phyloP scores from a whole-genome alignment of 2,797 vertebrate species.

The Crenichthys baileyi region DNA sequence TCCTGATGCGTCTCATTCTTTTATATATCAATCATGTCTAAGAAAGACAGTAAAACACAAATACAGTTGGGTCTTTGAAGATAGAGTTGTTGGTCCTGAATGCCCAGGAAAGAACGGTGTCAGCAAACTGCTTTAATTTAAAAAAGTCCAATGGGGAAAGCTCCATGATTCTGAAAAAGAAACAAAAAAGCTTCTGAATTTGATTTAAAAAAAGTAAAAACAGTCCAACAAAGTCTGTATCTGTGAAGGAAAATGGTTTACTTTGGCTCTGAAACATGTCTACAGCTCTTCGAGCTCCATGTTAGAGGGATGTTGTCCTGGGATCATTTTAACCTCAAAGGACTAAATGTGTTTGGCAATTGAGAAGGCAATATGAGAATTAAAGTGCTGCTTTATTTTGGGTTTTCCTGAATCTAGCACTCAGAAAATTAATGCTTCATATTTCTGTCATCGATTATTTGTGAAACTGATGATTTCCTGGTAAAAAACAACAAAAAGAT shows the following conservation, averaged over 20 bases:
- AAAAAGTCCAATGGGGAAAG: constrained; percentile 15
- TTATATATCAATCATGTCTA: constrained; percentile 71
- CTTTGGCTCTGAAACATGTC: neutral
- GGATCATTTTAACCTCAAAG: neutral
- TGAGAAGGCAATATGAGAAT: neutral
- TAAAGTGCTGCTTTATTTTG: neutral
- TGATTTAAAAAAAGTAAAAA: neutral
- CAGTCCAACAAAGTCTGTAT: neutral
- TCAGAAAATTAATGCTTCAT: too few relatives aligned
- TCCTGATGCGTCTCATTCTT: constrained; percentile 75
- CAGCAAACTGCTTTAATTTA: constrained; percentile 10
- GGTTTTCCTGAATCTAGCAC: neutral
- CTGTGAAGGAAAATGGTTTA: neutral
- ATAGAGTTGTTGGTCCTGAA: constrained; percentile 1
- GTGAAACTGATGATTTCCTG: neutral
- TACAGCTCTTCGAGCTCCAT: neutral
- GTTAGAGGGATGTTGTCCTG: neutral
- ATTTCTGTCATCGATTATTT: neutral
- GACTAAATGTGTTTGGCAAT: neutral
- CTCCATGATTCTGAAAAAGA: neutral
- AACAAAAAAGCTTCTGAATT: neutral
- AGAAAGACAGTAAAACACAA: constrained; percentile 51
- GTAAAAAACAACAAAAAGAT: neutral
- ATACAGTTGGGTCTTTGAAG: constrained; percentile 43
- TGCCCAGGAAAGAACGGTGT: constrained; percentile 8